Evolutionary conservation across 1,140 invertebrate genomes (phyloP).

Genomic region (Neuroterus valhalla): DNA sequence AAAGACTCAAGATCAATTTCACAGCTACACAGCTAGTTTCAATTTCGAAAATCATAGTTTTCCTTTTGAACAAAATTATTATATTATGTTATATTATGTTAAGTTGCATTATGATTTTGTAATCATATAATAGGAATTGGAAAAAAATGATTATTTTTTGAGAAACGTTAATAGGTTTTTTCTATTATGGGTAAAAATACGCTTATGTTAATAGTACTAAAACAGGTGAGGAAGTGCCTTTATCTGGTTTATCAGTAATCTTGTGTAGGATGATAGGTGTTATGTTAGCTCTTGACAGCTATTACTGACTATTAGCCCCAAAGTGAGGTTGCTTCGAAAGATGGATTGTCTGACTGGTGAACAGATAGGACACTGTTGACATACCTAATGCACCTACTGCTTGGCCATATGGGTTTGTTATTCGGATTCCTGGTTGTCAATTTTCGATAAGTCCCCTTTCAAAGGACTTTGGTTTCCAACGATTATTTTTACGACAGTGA

Average conservation of each 20-base stretch:
- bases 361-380: constrained; percentile 61
- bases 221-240: too few species aligned
- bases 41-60: too few species aligned
- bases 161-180: too few species aligned
- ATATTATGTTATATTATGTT: too few species aligned
- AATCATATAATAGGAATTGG: too few species aligned
- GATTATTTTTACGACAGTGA: constrained; percentile 1
- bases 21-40: too few species aligned
- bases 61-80: too few species aligned
- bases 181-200: too few species aligned
- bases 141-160: too few species aligned
- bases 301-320: constrained; percentile 57
- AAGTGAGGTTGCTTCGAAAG: constrained; percentile 46
- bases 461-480: constrained; percentile 5
- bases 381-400: constrained; percentile 60
- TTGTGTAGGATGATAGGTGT: constrained; percentile 41
- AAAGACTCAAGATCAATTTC: too few species aligned
- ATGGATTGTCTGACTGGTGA: constrained; percentile 55
- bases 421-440: constrained; percentile 35
- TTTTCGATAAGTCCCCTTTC: neutral
- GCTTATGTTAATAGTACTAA: too few species aligned
- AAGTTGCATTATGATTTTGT: too few species aligned
- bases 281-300: constrained; percentile 58
- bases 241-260: constrained; percentile 8
- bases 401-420: constrained; percentile 50